phyloP scores from a whole-genome alignment of 2,113 vertebrate genomes.

The Halcyon malimbica region DNA sequence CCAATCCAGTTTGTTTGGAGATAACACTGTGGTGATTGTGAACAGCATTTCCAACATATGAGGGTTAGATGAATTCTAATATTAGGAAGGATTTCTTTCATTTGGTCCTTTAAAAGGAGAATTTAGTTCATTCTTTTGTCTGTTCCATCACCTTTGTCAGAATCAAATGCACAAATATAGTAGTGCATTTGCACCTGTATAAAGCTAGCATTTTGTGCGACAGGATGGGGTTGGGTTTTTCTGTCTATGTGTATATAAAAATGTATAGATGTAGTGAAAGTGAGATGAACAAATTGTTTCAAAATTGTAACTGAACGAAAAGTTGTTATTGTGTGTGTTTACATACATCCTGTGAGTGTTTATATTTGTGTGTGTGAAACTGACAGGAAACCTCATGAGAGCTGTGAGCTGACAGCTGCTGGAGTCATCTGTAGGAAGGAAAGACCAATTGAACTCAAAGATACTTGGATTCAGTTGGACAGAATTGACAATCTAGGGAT shows the following conservation, averaged over 20 bases:
- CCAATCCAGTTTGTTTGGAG: background rate
- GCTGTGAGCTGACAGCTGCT: background rate
- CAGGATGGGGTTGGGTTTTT: fast-evolving
- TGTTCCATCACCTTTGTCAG: background rate
- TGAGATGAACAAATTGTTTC: background rate
- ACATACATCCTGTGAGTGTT: fast-evolving
- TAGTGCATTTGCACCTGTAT: background rate
- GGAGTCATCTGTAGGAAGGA: background rate
- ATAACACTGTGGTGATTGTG: background rate
- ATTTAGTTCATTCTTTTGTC: background rate
- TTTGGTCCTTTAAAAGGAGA: background rate
- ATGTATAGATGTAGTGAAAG: background rate
- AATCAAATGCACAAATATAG: background rate
- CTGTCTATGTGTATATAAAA: background rate
- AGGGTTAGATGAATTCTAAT: background rate
- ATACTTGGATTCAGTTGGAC: background rate
- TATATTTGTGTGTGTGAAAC: background rate
- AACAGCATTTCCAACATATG: background rate
- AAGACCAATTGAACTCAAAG: background rate
- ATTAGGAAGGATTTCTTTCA: background rate
- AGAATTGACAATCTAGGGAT: slow-evolving; percentile 51
- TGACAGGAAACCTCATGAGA: background rate
- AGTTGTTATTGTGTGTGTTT: background rate
- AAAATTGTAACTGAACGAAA: background rate
- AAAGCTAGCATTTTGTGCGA: background rate